These are phyloP conservation scores for Rhinichthys osculus DNA, from an alignment of 2,797 vertebrate species.

Conservation along the genomic window DNA sequence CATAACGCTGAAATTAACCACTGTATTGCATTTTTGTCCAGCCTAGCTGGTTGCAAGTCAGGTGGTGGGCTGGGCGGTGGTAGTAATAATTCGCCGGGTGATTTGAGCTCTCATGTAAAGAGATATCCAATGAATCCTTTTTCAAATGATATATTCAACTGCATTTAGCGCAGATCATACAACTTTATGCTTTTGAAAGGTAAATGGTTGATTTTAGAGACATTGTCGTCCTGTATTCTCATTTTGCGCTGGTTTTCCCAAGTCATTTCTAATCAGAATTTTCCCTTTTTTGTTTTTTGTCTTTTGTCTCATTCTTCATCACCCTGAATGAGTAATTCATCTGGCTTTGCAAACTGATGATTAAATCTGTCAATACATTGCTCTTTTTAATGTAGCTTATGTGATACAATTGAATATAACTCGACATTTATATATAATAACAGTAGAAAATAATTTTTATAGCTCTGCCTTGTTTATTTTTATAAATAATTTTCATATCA, in stretches of 20 bases:
- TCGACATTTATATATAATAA: background rate
- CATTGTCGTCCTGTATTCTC: background rate
- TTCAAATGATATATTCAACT: background rate
- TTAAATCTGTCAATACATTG: background rate
- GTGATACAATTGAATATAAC: background rate
- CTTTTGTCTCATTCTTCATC: background rate
- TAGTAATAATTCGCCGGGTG: slow-evolving; percentile 53
- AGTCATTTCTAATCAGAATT: background rate
- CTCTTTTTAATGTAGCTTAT: background rate
- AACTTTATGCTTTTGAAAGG: background rate
- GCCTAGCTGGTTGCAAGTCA: slow-evolving; percentile 41
- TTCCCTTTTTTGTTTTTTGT: background rate
- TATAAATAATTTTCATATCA: background rate
- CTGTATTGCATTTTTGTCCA: background rate
- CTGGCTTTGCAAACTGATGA: background rate
- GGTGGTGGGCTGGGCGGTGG: slow-evolving; percentile 52
- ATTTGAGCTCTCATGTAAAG: slow-evolving; percentile 6
- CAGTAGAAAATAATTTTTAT: background rate
- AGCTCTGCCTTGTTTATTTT: background rate
- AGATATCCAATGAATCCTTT: background rate
- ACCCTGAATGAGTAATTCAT: background rate
- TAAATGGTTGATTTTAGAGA: background rate
- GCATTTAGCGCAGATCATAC: background rate
- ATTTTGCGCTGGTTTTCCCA: background rate
- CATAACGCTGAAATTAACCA: background rate